Evolutionary conservation across 2,113 vertebrate species (phyloP).

Genomic region (Thamnophis sirtalis): DNA sequence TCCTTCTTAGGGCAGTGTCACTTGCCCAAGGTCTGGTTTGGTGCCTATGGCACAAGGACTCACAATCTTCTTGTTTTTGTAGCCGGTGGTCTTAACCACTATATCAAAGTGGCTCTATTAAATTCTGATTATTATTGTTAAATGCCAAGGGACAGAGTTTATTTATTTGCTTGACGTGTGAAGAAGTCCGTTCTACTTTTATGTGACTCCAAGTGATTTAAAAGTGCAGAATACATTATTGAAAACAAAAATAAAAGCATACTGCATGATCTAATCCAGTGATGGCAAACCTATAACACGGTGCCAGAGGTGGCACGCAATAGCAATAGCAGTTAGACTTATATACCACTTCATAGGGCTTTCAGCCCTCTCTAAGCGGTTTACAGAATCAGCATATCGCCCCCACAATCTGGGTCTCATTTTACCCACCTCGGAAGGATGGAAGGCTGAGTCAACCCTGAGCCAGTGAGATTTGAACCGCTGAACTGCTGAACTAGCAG

Average conservation of each 20-base stretch:
- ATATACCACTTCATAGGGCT: no score
- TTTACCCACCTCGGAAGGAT: no score
- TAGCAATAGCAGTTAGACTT: no score
- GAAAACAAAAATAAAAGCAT: neutral
- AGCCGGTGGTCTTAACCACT: neutral
- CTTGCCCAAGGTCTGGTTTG: neutral
- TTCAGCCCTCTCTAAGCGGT: no score
- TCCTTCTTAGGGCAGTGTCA: neutral
- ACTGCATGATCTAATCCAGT: neutral
- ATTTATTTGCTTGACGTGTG: neutral
- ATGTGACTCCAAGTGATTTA: neutral
- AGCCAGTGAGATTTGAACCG: no score
- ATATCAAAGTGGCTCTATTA: neutral
- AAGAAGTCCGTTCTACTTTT: neutral
- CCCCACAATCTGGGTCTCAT: no score
- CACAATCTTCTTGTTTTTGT: neutral
- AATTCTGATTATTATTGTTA: neutral
- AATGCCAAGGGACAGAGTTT: neutral
- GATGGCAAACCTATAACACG: no score
- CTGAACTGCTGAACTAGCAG: no score
- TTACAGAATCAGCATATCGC: no score
- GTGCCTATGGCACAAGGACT: neutral
- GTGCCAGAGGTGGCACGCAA: no score
- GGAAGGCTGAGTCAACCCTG: no score
- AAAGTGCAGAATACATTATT: neutral